Conservation (phyloP, 2,888 invertebrate genomes). For the Dermolepida albohirtum region DNA sequence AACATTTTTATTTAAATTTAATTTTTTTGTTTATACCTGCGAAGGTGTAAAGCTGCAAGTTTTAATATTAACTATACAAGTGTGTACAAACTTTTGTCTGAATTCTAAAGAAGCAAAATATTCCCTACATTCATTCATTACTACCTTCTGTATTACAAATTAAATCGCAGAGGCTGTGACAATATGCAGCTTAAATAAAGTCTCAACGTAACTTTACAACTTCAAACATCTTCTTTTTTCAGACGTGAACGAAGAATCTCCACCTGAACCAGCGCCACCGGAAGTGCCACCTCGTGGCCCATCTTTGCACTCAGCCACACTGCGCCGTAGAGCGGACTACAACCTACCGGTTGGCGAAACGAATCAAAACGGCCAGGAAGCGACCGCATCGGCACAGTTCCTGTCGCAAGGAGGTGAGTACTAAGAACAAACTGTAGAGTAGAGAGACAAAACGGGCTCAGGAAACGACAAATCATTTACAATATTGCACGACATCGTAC, state of each 20-base stretch:
- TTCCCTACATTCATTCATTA: no score
- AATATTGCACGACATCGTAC: constrained; percentile 11
- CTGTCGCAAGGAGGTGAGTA: constrained; percentile 62
- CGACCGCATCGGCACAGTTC: constrained; percentile 55
- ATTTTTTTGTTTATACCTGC: no score
- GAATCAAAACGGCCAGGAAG: constrained; percentile 54
- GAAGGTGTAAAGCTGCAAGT: no score
- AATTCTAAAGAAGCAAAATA: no score
- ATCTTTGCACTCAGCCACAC: constrained; percentile 74
- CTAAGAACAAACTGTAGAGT: background rate
- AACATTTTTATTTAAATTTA: no score
- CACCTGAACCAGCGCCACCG: constrained; percentile 87
- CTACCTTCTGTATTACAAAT: no score
- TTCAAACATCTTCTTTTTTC: background rate
- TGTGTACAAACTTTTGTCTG: no score
- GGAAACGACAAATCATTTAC: constrained; percentile 53
- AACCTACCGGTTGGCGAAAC: constrained; percentile 65
- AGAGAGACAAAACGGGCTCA: constrained; percentile 37
- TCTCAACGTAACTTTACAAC: background rate
- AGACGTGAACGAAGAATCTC: constrained; percentile 78
- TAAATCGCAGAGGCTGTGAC: no score
- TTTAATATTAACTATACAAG: no score
- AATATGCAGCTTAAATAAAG: no score
- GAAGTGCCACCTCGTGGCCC: constrained; percentile 89
- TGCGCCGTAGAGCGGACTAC: constrained; percentile 71